Evolutionary conservation across 2,113 vertebrate genomes (phyloP).

Genomic region (Pterocles orientalis): DNA sequence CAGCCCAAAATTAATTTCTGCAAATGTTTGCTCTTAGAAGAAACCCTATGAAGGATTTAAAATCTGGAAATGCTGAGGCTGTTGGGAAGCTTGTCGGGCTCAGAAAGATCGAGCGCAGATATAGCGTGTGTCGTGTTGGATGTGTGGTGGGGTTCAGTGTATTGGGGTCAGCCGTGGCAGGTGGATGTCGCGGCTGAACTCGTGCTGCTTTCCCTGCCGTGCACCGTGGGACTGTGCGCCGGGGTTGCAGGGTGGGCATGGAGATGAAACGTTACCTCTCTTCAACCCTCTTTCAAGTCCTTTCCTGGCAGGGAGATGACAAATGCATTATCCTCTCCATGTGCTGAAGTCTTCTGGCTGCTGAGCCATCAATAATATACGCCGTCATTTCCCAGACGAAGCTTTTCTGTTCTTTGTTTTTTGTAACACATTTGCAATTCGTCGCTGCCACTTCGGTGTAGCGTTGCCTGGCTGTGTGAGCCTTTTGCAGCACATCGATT

Average conservation of each 20-base stretch:
- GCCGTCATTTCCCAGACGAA: accelerated
- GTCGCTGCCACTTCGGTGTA: accelerated
- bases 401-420: background rate
- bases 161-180: accelerated
- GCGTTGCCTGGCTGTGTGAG: accelerated
- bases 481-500: accelerated
- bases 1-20: conserved; percentile 2
- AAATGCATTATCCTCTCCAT: background rate
- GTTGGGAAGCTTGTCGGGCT: background rate
- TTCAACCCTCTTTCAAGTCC: background rate
- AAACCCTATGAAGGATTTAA: background rate
- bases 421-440: accelerated
- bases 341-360: background rate
- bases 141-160: accelerated
- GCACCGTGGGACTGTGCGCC: accelerated
- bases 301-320: background rate
- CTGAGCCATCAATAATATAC: background rate
- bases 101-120: background rate
- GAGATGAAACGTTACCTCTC: background rate
- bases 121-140: background rate
- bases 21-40: background rate
- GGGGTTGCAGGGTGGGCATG: background rate
- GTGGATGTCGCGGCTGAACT: accelerated
- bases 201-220: accelerated
- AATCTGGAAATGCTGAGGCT: background rate